Evolutionary conservation across 2,113 vertebrate genomes (phyloP), one percentile per base, ranked within the genome.

Genomic region (Brachypteracias leptosomus): DNA sequence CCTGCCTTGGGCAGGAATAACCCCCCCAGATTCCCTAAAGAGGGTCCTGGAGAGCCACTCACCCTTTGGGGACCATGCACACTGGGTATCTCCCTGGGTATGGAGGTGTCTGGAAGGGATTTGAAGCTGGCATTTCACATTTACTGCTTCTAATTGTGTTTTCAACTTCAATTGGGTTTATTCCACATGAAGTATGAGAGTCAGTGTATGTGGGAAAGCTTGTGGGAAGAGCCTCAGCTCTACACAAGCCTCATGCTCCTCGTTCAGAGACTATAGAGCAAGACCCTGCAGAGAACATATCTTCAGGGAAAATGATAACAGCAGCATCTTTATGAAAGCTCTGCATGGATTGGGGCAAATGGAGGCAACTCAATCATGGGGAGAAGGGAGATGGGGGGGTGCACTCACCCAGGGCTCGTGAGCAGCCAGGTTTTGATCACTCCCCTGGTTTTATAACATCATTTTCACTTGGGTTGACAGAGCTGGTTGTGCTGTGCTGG

Each of bases 151-250:
- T 36, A 86, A 49, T 74, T 93, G 70, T 77, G 25, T 88, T 97
- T 97, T 78, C 74, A 88, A 31, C 78, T 61, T 51, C 19, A 95
- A 91, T 61, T 81, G 46, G 44, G 94, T 96, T 96, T 88, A 73
- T 90, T 36, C 11, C 86, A 75, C 71, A 42, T 66, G 83, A 97
- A 89, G 49, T 88, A 92, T 44, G 42, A 59, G 47, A 74, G 78
- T 9, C 83, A 93, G 90, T 85, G 66, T 62, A 86, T 15, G 15
- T 42, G 73, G 68, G 49, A 78, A 96, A 57, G 70, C 70, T 87
- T 35, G 25, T 46, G 83, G 84, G 46, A 97, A 85, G 63, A 95
- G 52, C 46, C 82, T 94, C 88, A 81, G 66, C 35, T 46, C 85
- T 54, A 0, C 16, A 2, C 24, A 20, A 55, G 36, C 72, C 76